Base-by-base conservation (phyloP, 1,140 invertebrate genomes). In the Procambarus clarkii region DNA sequence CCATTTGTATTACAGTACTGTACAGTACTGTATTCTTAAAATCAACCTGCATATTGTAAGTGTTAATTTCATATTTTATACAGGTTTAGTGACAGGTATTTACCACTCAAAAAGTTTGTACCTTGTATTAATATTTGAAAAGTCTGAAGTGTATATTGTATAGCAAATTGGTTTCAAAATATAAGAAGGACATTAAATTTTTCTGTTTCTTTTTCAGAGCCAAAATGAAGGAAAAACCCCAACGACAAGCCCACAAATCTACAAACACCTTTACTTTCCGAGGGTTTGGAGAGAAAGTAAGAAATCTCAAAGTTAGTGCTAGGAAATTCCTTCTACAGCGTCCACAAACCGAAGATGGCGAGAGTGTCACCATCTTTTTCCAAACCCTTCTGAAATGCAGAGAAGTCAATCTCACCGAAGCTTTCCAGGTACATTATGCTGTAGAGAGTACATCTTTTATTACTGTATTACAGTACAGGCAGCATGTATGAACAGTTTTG, bases 321-420 rank as follows among this genome's bases (percentile, higher is more conserved):
- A 50, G 89, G n/a, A 91, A 77, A 24, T 91, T 79, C 76, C 89
- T 91, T 71, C 83, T 91, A 11, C 82, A 69, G 54, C 89, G 89
- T 3, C 69, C 82, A 21, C 74, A 79, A 2, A 78, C 45, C 15
- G 77, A 83, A 4, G 82, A 71, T 13, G 83, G 54, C 1, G 89
- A 85, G 44, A 60, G 60, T 21, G 34, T 71, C 8, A 69, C 89
- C 4, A 48, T 85, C 45, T 60, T 91, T 7, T 76, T 79, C 77
- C 82, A 91, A n/a, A 76, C 89, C 3, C 60, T 91, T 15, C 21
- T 50, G 1, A 84, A 78, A 45, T 54, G 48, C 15, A 69, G 60
- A 58, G 89, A 91, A 34, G 76, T 91, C 2, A 86, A 91, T 50
- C 48, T 91, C 7, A 91, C 89, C 7, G 50, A 91, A 48, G 89